Percentiles rank a stretch among this genome's conserved stretches.
These are phyloP conservation scores for Lagorchestes hirsutus DNA, from an alignment of 2,797 vertebrate species.

Conservation along the genomic window DNA sequence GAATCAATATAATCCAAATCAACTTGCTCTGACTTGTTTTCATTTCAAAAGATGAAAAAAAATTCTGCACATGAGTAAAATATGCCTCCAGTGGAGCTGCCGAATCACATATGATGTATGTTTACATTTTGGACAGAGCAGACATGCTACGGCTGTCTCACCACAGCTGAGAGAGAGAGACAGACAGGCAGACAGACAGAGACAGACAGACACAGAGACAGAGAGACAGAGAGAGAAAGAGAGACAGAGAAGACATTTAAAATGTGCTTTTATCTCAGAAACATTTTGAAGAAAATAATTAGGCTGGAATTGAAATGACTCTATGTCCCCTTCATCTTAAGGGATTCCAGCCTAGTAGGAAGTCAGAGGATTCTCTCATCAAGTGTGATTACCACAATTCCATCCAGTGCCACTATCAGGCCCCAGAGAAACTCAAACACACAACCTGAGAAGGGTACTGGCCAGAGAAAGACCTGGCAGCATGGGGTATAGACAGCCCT, in stretches of 20 bases:
- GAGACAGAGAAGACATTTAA: neutral
- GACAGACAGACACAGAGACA: neutral
- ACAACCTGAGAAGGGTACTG: neutral
- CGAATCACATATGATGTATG: constrained; percentile 27
- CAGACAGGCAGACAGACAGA: neutral
- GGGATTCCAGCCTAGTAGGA: neutral
- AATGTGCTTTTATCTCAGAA: neutral
- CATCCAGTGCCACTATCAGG: neutral
- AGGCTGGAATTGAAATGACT: neutral
- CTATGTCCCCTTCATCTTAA: neutral
- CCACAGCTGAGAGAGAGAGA: neutral
- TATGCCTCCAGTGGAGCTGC: constrained; percentile 56
- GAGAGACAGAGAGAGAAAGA: neutral
- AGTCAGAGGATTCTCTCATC: neutral
- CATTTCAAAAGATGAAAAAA: constrained; percentile 80
- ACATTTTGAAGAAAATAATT: neutral
- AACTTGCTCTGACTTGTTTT: constrained; percentile 75
- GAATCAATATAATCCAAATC: constrained; percentile 79
- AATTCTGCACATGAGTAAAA: constrained; percentile 68
- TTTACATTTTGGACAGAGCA: constrained; percentile 35
- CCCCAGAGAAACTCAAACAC: neutral
- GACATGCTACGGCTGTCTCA: neutral
- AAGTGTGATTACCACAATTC: neutral
- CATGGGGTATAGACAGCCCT: neutral
- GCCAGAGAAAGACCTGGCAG: neutral